These are phyloP conservation scores for Zelostemma sp. DNA, from an alignment of 1,140 invertebrate genomes.

Conservation along the genomic window DNA sequence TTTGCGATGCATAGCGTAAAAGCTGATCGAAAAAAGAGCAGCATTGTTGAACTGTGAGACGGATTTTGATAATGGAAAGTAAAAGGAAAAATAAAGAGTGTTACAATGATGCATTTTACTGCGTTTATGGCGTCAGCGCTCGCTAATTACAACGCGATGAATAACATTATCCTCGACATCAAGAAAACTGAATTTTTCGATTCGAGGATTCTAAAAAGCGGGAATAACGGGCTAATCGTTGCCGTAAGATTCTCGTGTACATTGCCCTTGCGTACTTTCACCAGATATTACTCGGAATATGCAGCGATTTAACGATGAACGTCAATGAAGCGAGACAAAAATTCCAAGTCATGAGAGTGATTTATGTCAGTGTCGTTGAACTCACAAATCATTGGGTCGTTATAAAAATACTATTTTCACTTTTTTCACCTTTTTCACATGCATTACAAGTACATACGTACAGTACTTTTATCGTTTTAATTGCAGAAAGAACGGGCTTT, in stretches of 20 bases:
- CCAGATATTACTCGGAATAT: constrained; percentile 39
- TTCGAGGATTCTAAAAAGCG: constrained; percentile 43
- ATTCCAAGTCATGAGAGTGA: constrained; percentile 27
- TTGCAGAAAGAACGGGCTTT: background rate
- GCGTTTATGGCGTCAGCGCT: constrained; percentile 38
- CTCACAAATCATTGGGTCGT: background rate
- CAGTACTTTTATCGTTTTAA: background rate
- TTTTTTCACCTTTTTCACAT: no score
- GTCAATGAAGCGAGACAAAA: constrained; percentile 30
- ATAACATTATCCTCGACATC: no score
- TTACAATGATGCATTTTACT: constrained; percentile 30
- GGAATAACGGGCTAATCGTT: constrained; percentile 44
- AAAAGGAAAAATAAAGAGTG: constrained; percentile 39
- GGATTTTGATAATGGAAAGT: constrained; percentile 32
- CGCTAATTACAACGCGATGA: no score
- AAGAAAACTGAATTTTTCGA: no score
- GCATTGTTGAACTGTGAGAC: constrained; percentile 20
- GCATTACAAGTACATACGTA: no score
- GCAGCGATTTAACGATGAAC: constrained; percentile 18
- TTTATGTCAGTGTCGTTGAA: background rate
- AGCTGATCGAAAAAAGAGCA: constrained; percentile 5
- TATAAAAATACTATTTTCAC: no score
- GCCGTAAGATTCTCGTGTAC: constrained; percentile 38
- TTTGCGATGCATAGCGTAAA: no score
- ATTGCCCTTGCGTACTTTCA: constrained; percentile 56